Evolutionary conservation across 2,797 vertebrate species (phyloP), one percentile per base, ranked within the genome.

Genomic region (Sciurus vulgaris): DNA sequence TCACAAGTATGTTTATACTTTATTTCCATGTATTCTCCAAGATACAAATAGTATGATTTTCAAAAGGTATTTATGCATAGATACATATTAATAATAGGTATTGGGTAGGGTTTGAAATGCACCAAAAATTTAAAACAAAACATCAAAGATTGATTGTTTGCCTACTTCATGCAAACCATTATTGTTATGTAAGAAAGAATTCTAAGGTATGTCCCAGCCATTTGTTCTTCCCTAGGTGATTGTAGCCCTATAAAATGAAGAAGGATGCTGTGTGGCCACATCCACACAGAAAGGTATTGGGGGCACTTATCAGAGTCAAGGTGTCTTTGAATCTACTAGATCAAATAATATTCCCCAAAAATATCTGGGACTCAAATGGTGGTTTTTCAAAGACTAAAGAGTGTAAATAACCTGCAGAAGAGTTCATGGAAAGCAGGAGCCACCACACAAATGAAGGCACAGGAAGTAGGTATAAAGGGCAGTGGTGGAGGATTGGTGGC

Each of bases 341-440:
- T 17, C 47, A 70, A 56, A 89, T 41, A 54, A 14, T 10, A 63
- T 30, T 15, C 14, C 13, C 33, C 44, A 56, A 15, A 10, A 77
- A 44, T 18, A 30, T 15, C 5, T 35, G 24, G 30, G 26, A 28
- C 10, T 17, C 26, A 13, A 77, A 33, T 12, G 11, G 24, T 38
- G 20, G 5, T 9, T 82, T 89, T 69, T 20, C 89, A 92, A 69
- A 56, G 69, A 7, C 4, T 18, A 15, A 17, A 18, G 38, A 59
- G n/a, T 28, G 41, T 51, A 67, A 83, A 35, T 20, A 33, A 47
- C 35, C 44, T 38, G 72, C 35, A 49, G 56, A 49, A 44, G 51
- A 14, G 3, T 5, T 8, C 0, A 0, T 49, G 11, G 56, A 24
- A 9, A 63, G 33, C 24, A 9, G 28, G 2, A 18, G 7, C 6